Percentiles rank a stretch among this genome's conserved stretches.
Conservation (phyloP, 2,797 vertebrate genomes). For the Pseudocheirus occidentalis region DNA sequence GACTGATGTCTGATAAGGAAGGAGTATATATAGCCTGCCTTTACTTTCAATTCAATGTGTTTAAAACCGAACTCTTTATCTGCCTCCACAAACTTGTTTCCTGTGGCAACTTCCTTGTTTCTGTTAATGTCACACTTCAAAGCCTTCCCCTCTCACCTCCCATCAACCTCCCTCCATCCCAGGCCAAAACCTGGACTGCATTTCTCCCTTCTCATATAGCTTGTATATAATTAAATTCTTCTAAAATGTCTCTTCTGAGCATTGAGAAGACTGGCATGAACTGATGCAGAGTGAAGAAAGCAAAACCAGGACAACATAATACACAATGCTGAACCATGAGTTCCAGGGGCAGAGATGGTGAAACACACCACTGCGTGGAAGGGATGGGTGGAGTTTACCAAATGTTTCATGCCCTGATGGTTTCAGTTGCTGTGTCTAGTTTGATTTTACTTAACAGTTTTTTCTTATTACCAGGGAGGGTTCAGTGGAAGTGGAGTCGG, state of each 20-base stretch:
- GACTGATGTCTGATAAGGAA: neutral
- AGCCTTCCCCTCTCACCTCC: neutral
- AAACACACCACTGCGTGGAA: neutral
- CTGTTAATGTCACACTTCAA: neutral
- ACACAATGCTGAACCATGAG: neutral
- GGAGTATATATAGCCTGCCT: neutral
- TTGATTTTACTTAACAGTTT: neutral
- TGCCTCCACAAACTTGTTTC: neutral
- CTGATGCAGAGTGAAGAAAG: neutral
- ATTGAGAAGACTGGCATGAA: neutral
- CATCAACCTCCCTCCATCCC: neutral
- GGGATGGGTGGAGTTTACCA: neutral
- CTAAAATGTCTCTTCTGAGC: neutral
- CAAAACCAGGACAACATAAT: neutral
- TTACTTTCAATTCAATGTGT: neutral
- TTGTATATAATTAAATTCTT: neutral
- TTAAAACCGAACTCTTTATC: neutral
- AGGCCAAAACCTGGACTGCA: neutral
- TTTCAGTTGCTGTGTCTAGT: neutral
- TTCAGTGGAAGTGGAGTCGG: neutral
- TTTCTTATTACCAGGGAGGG: neutral
- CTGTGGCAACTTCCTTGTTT: neutral
- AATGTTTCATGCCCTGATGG: neutral
- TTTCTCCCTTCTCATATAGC: neutral
- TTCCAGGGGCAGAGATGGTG: neutral